Evolutionary conservation across 2,113 vertebrate species (phyloP).

Genomic region (Heloderma charlesbogerti): DNA sequence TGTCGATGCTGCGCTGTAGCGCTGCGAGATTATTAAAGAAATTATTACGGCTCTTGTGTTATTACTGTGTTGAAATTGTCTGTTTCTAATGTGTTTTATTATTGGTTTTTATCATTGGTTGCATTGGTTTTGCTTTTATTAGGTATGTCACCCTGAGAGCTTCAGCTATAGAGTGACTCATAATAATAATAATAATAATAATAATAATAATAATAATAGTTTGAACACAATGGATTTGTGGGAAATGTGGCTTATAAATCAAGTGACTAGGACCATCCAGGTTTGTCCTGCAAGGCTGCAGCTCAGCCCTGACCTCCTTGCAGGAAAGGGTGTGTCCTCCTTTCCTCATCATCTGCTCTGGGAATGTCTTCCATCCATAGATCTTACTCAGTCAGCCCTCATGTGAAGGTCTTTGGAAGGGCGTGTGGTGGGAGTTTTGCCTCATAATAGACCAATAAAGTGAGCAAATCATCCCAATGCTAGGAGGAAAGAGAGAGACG

Average conservation of each 20-base stretch:
- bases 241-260: too few species aligned
- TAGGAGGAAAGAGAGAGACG: neutral
- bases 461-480: neutral
- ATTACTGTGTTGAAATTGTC: neutral
- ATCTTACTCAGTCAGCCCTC: too few species aligned
- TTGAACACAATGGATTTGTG: neutral
- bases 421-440: neutral
- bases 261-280: neutral
- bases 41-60: neutral
- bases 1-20: neutral
- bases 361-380: neutral
- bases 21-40: neutral
- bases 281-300: neutral
- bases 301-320: neutral
- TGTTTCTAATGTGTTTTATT: neutral
- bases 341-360: neutral
- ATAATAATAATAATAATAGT: too few species aligned
- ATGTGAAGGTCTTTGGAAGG: constrained; percentile 1
- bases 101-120: neutral
- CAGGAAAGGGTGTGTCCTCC: neutral
- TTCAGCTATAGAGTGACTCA: too few species aligned
- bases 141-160: too few species aligned
- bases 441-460: neutral
- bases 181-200: too few species aligned
- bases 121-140: neutral